phyloP scores from a whole-genome alignment of 2,797 vertebrate species.

The Momotus momota region DNA sequence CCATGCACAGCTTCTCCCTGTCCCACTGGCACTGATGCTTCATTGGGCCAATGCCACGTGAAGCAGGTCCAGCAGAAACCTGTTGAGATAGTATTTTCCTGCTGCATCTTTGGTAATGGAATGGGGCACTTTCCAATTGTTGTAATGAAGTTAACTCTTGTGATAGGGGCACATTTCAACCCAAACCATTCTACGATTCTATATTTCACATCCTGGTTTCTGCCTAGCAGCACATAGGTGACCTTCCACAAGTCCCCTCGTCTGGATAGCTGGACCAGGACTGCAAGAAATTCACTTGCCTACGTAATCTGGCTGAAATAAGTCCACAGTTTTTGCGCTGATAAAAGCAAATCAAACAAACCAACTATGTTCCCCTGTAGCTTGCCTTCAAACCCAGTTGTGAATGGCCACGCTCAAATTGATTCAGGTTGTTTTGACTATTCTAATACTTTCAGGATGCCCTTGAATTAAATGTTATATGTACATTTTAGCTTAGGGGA shows the following conservation, averaged over 20 bases:
- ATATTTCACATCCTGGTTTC: not conserved
- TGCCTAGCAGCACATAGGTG: not conserved
- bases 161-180: not conserved
- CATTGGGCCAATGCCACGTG: not conserved
- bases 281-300: not conserved
- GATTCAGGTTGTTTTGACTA: not conserved
- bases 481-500: not conserved
- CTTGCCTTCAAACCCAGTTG: not conserved
- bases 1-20: accelerated
- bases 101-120: not conserved
- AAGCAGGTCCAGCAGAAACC: not conserved
- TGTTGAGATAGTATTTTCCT: not conserved
- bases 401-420: not conserved
- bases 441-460: not conserved
- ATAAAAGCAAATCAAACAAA: not conserved
- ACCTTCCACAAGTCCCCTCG: not conserved
- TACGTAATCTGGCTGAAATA: not conserved
- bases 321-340: not conserved
- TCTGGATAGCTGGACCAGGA: not conserved
- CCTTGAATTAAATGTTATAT: not conserved
- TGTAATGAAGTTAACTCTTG: not conserved
- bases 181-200: not conserved
- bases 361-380: not conserved
- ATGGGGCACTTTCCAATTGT: not conserved
- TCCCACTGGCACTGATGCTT: not conserved